These are phyloP conservation scores for Sesamia inferens DNA, from an alignment of 2,888 invertebrate species.

Conservation along the genomic window DNA sequence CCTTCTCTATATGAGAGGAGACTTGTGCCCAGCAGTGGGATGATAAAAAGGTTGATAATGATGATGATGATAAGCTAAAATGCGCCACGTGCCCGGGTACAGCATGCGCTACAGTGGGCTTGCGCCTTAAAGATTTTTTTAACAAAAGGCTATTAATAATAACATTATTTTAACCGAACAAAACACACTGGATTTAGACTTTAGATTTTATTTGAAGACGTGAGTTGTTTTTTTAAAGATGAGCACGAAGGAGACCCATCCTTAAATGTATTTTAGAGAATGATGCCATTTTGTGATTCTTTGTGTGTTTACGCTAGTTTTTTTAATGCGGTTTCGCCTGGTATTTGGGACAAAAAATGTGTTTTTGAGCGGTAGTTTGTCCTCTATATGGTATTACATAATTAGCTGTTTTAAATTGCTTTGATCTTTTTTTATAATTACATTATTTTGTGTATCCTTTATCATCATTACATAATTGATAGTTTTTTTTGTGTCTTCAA, in stretches of 20 bases:
- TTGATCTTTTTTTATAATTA: not conserved
- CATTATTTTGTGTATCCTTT: not conserved
- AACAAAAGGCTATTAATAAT: not conserved
- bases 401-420: not conserved
- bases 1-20: too few relatives aligned
- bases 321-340: slow-evolving; percentile 19
- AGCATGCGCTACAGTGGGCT: too few relatives aligned
- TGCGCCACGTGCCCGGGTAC: too few relatives aligned
- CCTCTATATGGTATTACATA: not conserved
- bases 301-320: slow-evolving; percentile 42
- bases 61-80: too few relatives aligned
- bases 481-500: not conserved
- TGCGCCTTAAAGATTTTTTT: not conserved
- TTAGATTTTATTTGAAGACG: slow-evolving; percentile 38
- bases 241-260: slow-evolving; percentile 18
- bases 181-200: slow-evolving; percentile 14
- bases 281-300: slow-evolving; percentile 51
- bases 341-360: slow-evolving; percentile 41
- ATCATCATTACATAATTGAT: not conserved
- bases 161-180: slow-evolving; percentile 5
- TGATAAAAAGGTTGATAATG: too few relatives aligned
- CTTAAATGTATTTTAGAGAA: slow-evolving; percentile 50
- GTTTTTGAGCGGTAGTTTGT: not conserved
- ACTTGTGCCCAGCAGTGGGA: too few relatives aligned
- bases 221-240: slow-evolving; percentile 49